A percentile compares a stretch with the other conserved stretches of the same genome.
Evolutionary conservation across 2,797 vertebrate species (phyloP).

Genomic region (Scleropages formosus): DNA sequence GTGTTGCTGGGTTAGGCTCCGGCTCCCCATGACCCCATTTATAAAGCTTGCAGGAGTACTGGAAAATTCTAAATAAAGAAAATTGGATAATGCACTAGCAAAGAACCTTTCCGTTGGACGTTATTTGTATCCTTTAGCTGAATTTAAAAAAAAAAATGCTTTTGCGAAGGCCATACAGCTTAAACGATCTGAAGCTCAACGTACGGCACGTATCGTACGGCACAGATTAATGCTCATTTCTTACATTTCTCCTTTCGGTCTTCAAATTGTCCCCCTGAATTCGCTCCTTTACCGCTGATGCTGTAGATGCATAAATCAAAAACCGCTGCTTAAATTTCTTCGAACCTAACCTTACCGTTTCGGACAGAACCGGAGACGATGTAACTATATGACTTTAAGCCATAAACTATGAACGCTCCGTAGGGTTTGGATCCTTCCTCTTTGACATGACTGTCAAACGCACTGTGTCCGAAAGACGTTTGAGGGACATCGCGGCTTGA

Average conservation of each 20-base stretch:
- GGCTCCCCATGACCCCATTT: too few species aligned
- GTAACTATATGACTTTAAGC: not conserved
- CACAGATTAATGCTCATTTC: conserved; percentile 2
- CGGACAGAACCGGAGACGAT: not conserved
- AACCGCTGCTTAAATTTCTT: conserved; percentile 8
- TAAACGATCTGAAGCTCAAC: too few species aligned
- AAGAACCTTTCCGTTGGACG: too few species aligned
- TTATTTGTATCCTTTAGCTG: too few species aligned
- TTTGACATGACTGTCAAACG: not conserved
- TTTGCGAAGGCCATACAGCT: too few species aligned
- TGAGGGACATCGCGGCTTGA: conserved; percentile 49
- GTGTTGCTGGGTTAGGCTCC: too few species aligned
- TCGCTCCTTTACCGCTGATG: not conserved
- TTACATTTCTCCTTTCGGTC: not conserved
- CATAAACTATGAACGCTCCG: not conserved
- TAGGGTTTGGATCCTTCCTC: not conserved
- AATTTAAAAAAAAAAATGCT: too few species aligned
- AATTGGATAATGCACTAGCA: too few species aligned
- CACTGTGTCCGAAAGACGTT: conserved; percentile 23
- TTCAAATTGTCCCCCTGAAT: conserved; percentile 8
- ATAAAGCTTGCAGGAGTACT: too few species aligned
- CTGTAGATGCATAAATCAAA: not conserved
- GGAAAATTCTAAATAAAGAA: too few species aligned
- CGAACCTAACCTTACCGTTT: not conserved
- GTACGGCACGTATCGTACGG: conserved; percentile 1